Conservation (phyloP, 2,113 vertebrate genomes). For the Chaetorhynchus papuensis region DNA sequence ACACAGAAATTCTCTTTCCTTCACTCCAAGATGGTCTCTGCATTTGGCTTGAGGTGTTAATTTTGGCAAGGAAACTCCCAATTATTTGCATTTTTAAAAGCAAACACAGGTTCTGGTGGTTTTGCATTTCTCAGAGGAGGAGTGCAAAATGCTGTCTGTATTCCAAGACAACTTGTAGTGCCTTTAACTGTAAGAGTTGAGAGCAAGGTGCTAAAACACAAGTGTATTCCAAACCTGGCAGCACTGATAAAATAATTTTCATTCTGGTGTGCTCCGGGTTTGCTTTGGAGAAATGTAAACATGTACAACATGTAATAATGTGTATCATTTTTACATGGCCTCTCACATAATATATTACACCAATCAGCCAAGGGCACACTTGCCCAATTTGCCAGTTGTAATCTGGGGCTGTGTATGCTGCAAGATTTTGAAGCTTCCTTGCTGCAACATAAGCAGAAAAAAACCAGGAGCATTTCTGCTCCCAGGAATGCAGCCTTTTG, state of each 20-base stretch:
- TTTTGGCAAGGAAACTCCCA: neutral
- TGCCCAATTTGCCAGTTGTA: neutral
- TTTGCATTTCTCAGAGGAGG: neutral
- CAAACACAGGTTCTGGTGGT: neutral
- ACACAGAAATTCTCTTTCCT: neutral
- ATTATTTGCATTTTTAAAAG: neutral
- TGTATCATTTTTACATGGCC: neutral
- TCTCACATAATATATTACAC: neutral
- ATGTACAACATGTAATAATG: accelerated
- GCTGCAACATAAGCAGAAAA: neutral
- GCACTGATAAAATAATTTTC: neutral
- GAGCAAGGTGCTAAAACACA: neutral
- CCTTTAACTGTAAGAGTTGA: neutral
- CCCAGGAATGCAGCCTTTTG: accelerated
- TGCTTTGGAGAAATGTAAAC: neutral
- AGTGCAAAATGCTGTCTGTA: neutral
- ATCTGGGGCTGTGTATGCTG: accelerated
- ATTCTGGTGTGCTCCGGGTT: neutral
- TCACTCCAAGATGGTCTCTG: neutral
- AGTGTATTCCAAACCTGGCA: neutral
- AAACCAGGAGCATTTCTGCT: neutral
- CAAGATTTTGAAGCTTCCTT: neutral
- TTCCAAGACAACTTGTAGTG: neutral
- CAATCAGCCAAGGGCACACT: neutral
- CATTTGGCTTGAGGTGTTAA: neutral